Conservation (phyloP, 2,113 vertebrate species). For the Pterocles gutturalis region DNA sequence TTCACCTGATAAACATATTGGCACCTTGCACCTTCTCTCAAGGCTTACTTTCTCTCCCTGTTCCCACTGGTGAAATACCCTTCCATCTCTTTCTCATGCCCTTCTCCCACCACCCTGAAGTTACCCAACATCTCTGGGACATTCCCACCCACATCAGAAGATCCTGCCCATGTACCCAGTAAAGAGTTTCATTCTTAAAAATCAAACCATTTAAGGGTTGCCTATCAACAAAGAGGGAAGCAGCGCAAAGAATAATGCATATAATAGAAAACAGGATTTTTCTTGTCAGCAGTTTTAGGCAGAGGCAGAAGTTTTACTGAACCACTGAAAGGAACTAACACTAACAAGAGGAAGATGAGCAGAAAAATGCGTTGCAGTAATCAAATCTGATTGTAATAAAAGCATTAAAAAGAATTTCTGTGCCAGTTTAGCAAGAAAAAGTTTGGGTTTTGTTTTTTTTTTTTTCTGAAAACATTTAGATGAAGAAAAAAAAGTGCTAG, state of each 20-base stretch:
- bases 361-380: constrained; percentile 5
- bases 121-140: neutral
- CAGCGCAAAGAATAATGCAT: neutral
- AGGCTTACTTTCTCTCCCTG: neutral
- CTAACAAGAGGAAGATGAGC: constrained; percentile 25
- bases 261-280: neutral
- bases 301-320: constrained; percentile 30
- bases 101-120: neutral
- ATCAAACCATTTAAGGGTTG: neutral
- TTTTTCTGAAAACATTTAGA: neutral
- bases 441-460: no score
- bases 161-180: neutral
- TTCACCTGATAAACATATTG: neutral
- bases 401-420: neutral
- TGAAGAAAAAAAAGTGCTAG: neutral
- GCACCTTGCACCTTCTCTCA: neutral
- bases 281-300: neutral
- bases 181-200: constrained; percentile 56
- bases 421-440: neutral
- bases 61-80: neutral
- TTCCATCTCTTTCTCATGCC: neutral
- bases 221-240: neutral
- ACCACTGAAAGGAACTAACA: constrained; percentile 49
- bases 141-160: neutral
- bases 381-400: constrained; percentile 7